Conservation (phyloP, 64 coral and sea anemone genomes). For the Astreopora myriophthalma region DNA sequence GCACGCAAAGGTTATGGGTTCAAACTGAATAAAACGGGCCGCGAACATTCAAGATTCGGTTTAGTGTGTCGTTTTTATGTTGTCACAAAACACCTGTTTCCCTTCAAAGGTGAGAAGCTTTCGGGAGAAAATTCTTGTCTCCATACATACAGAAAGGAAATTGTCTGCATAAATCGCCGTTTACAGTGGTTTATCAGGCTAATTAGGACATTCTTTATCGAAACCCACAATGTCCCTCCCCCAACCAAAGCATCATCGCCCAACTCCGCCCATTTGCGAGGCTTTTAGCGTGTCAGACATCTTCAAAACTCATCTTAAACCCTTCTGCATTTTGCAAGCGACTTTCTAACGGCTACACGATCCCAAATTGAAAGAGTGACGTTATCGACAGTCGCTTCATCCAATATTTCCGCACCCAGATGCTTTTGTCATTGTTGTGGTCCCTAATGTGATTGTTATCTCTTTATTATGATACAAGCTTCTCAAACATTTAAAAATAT, state of each 20-base stretch:
- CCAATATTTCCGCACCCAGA: neutral
- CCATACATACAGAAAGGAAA: neutral
- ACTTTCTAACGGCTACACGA: neutral
- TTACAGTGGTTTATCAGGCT: slow-evolving; percentile 45
- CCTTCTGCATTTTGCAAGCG: neutral
- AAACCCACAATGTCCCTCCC: slow-evolving; percentile 27
- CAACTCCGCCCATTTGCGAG: slow-evolving; percentile 25
- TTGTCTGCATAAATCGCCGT: neutral
- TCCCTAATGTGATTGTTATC: slow-evolving; percentile 41
- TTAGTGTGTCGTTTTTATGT: neutral
- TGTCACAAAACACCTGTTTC: neutral
- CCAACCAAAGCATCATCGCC: neutral
- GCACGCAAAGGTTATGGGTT: slow-evolving; percentile 40
- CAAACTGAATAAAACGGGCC: neutral
- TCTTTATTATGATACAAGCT: neutral
- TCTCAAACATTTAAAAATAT: slow-evolving; percentile 13
- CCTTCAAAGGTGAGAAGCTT: neutral
- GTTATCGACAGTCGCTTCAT: neutral
- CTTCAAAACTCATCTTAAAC: neutral
- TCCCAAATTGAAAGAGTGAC: neutral
- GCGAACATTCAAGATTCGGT: neutral
- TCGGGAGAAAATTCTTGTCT: neutral
- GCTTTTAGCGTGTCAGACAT: neutral
- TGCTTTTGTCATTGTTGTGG: slow-evolving; percentile 28
- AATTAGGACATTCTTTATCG: slow-evolving; percentile 41